phyloP scores from a whole-genome alignment of 1,140 invertebrate species.

The Cherax quadricarinatus region DNA sequence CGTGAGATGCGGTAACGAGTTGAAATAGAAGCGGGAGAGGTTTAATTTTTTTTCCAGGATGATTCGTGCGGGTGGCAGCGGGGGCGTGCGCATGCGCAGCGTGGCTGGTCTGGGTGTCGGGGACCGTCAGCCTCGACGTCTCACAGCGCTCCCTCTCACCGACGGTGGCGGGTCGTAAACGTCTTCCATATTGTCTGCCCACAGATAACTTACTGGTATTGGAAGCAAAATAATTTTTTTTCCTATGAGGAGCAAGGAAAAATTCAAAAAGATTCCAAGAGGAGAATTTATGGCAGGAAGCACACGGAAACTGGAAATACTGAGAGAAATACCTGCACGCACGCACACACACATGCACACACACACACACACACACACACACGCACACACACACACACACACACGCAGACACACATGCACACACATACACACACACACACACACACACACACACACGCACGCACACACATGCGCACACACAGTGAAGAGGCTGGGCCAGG shows the following conservation, averaged over 20 bases:
- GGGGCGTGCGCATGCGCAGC: slow-evolving; percentile 14
- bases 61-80: slow-evolving; percentile 21
- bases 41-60: slow-evolving; percentile 2
- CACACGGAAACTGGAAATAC: neutral
- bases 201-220: slow-evolving; percentile 43
- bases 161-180: slow-evolving; percentile 29
- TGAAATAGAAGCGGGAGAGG: neutral
- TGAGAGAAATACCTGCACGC: neutral
- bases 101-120: neutral
- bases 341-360: neutral
- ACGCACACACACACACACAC: neutral
- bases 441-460: neutral
- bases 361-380: neutral
- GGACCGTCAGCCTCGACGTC: neutral
- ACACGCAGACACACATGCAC: neutral
- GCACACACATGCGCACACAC: neutral
- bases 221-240: slow-evolving; percentile 37
- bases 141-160: slow-evolving; percentile 16
- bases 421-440: neutral
- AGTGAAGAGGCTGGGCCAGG: too few relatives aligned
- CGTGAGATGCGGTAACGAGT: too few relatives aligned
- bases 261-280: slow-evolving; percentile 10
- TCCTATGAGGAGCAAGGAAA: slow-evolving; percentile 19
- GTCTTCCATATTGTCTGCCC: slow-evolving; percentile 23
- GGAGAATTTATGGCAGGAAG: slow-evolving; percentile 9